Base-by-base conservation (phyloP, 2,113 vertebrate genomes). In the Cranoglanis bouderius region DNA sequence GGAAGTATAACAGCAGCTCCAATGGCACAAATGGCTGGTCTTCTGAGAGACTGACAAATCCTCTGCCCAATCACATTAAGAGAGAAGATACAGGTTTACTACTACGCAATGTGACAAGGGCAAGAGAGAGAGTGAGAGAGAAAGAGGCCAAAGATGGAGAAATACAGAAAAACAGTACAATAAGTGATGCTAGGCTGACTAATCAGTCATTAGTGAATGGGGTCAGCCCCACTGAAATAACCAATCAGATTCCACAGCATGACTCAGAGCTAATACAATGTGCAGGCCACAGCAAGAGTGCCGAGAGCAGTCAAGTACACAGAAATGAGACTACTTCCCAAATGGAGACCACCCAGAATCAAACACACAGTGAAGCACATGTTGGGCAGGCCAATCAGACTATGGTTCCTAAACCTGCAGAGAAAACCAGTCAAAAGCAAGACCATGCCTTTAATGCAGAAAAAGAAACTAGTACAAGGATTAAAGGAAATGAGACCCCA, bases 251-350 rank as follows among this genome's bases (percentile, higher is more conserved):
- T 91, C 85, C 75, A 1, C 85, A 78, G 84, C 87, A 70, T 86
- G 90, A 92, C 70, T 85, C 89, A 83, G 67, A 90, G 86, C 92
- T 93, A 0, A 95, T 93, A 65, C 94, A 95, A 89, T 92, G 46
- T 59, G 29, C 29, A 65, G 63, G 38, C 10, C 86, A 49, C 61
- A 57, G 38, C 35, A 43, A 43, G 14, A 32, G 16, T 59, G 19
- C 46, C 3, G 29, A 94, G 63, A 93, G 84, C 7, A 91, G 91
- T 24, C 91, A 88, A 24, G 88, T 55, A 75, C 91, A 89, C 61
- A 88, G 55, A 72, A 55, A 57, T 83, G 84, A 85, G 49, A 55
- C 90, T 85, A 46, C 51, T 29, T 89, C 91, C 0, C 89, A 89
- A 1, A 90, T 90, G 87, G 91, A 85, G 55, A 53, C 86, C 19